Base-by-base conservation (phyloP, 2,113 vertebrate species). In the Zosterops borbonicus region DNA sequence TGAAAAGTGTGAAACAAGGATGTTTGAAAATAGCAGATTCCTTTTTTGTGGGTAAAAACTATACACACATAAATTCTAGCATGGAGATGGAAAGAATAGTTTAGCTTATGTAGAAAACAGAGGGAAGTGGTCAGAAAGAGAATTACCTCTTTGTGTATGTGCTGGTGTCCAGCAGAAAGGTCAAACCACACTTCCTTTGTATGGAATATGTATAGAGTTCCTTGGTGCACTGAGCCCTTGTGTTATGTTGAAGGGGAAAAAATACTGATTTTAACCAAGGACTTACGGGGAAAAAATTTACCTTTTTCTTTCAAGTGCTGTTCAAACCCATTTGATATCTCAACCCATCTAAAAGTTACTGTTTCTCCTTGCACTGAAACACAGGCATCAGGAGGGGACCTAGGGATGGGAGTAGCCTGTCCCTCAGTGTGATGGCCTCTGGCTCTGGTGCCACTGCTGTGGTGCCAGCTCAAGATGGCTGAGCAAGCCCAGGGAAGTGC, bases 341-440 rank as follows among this genome's bases (percentile, higher is more conserved):
- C 55, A 63, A 16, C 9, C 37, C 4, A 14, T 55, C 47, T 52
- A 41, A 47, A 87, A 78, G 12, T 44, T 18, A 13, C 8, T 39
- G 5, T 42, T 89, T 67, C 47, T 78, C 18, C 46, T 46, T 84
- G 50, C 15, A 14, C 41, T 46, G 8, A 0, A 0, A 18, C 44
- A 16, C 23, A 44, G 39, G 33, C 14, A 33, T 5, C 44, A 79
- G 69, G 37, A 71, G 22, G 23, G 24, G 17, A 29, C 49, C 12
- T 42, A 23, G 5, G 17, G 16, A 9, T 17, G 17, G 27, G 15
- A 44, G 13, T 8, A 39, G 35, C 33, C 49, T 44, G 55, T 65
- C 46, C 68, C 20, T 62, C 25, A 12, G 22, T 0, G 0, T 8
- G 22, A 5, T 5, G 27, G 37, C 17, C 46, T 39, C 31, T 59